These are phyloP conservation scores for rabbit (Oryctolagus cuniculus) DNA, from an alignment of 2,113 vertebrate genomes.

Conservation along the genomic window DNA sequence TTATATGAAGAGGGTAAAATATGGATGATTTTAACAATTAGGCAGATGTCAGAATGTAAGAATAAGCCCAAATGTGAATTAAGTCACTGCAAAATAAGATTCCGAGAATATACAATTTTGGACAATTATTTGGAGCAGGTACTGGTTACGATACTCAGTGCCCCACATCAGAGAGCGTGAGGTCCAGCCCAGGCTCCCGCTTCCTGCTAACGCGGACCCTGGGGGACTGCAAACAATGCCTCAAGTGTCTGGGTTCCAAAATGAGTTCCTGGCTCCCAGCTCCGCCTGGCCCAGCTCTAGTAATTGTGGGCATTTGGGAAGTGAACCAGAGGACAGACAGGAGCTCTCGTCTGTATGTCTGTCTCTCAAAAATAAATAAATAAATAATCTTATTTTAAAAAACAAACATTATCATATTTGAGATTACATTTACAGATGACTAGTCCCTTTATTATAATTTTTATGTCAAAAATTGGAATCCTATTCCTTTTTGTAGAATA, in stretches of 20 bases:
- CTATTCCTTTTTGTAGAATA: slow-evolving; percentile 76
- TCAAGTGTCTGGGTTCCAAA: no score
- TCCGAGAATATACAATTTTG: not conserved
- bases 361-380: no score
- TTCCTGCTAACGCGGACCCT: no score
- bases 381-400: not conserved
- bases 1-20: not conserved
- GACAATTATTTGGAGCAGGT: not conserved
- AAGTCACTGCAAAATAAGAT: slow-evolving; percentile 47
- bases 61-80: not conserved
- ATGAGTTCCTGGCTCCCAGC: no score
- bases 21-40: not conserved
- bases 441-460: slow-evolving; percentile 79
- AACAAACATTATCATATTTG: not conserved
- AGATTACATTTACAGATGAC: slow-evolving; percentile 20
- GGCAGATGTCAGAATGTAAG: not conserved
- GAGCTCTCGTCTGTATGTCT: no score
- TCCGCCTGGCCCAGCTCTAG: no score
- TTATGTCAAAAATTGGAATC: slow-evolving; percentile 83
- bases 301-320: no score
- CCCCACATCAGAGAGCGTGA: no score
- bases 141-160: no score
- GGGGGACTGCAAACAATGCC: no score
- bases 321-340: no score
- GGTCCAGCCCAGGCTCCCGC: no score